phyloP scores from a whole-genome alignment of 53 echinoderm and acorn worm genomes.

The Henricia sp. region DNA sequence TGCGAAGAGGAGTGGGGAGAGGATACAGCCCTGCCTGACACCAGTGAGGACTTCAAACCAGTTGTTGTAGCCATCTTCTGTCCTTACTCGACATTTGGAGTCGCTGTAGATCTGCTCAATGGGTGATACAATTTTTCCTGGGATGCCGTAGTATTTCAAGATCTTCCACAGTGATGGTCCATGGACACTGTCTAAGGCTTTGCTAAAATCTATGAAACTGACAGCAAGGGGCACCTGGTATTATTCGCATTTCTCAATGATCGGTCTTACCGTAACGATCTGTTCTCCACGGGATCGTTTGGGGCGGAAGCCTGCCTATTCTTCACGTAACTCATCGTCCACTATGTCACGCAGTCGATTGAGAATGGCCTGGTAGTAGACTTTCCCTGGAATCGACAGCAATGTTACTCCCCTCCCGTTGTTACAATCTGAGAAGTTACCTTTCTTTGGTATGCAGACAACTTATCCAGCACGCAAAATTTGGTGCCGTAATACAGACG shows the following conservation, averaged over 20 bases:
- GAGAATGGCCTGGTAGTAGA: background rate
- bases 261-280: background rate
- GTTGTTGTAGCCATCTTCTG: background rate
- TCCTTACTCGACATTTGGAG: conserved; percentile 11
- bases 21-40: background rate
- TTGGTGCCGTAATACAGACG: too few species aligned
- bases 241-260: background rate
- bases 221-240: background rate
- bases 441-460: conserved; percentile 27
- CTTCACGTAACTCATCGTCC: background rate
- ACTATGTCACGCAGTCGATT: background rate
- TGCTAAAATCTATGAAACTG: background rate
- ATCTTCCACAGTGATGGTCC: conserved; percentile 19
- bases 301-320: background rate
- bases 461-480: too few species aligned
- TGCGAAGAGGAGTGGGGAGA: background rate
- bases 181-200: conserved; percentile 11
- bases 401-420: background rate
- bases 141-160: conserved; percentile 3
- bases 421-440: background rate
- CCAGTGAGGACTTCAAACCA: background rate
- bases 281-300: background rate
- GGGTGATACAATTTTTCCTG: background rate
- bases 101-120: background rate
- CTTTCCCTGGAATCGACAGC: background rate